Percentiles rank a stretch among this genome's conserved stretches.
Evolutionary conservation across 2,888 invertebrate species (phyloP).

Genomic region (Crepidodera aurea): DNA sequence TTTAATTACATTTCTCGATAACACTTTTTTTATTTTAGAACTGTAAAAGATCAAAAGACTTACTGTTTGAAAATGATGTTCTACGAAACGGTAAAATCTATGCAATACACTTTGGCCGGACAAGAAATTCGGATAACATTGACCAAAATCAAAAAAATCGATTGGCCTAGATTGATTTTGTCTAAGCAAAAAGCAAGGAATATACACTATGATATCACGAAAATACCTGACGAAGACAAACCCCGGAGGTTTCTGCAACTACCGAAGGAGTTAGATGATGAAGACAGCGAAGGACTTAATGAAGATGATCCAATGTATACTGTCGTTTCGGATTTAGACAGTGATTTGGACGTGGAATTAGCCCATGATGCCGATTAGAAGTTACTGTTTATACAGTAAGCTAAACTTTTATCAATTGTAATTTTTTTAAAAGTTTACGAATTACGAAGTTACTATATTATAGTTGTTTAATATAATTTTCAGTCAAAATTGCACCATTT

Average conservation of each 20-base stretch:
- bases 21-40: conserved; percentile 45
- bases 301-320: conserved; percentile 39
- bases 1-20: too few species aligned
- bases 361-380: conserved; percentile 35
- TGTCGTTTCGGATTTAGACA: conserved; percentile 49
- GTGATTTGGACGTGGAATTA: conserved; percentile 48
- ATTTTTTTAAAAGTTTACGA: too few species aligned
- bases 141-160: conserved; percentile 46
- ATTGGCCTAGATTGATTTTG: conserved; percentile 53
- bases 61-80: conserved; percentile 52
- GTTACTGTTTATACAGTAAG: background rate
- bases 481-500: too few species aligned
- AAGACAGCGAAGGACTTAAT: conserved; percentile 36
- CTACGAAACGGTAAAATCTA: conserved; percentile 46
- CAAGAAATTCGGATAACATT: conserved; percentile 49
- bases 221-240: conserved; percentile 45
- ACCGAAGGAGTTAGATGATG: conserved; percentile 39
- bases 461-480: too few species aligned
- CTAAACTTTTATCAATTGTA: too few species aligned
- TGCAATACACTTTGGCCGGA: conserved; percentile 49
- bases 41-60: conserved; percentile 45
- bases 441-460: too few species aligned
- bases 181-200: conserved; percentile 49
- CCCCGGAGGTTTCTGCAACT: conserved; percentile 44
- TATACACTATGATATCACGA: conserved; percentile 52